Conservation (phyloP, 2,113 vertebrate species). For the Terrapene triunguis region DNA sequence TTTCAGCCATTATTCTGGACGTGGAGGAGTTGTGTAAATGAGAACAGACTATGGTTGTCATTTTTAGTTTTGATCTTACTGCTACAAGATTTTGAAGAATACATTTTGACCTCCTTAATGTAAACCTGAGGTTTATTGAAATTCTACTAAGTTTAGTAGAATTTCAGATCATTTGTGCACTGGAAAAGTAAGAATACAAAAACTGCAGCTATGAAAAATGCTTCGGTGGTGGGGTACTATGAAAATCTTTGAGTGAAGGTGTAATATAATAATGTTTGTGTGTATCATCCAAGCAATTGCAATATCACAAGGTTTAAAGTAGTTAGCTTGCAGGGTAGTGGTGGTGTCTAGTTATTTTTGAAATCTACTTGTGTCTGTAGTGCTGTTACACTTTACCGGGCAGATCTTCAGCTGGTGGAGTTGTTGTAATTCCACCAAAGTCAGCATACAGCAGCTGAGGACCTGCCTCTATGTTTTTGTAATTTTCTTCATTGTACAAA, state of each 20-base stretch:
- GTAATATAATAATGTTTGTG: neutral
- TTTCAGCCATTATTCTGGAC: fast-evolving
- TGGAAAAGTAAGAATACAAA: neutral
- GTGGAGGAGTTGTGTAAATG: fast-evolving
- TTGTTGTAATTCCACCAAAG: neutral
- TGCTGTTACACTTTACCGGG: neutral
- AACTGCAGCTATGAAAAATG: fast-evolving
- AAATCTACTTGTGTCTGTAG: neutral
- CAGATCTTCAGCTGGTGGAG: fast-evolving
- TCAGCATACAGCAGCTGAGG: fast-evolving
- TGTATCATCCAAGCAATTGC: neutral
- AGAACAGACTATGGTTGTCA: neutral
- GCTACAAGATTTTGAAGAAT: neutral
- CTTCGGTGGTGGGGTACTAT: neutral
- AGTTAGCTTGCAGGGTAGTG: neutral
- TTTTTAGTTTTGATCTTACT: neutral
- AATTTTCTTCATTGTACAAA: neutral
- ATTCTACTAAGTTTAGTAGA: neutral
- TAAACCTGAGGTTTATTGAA: neutral
- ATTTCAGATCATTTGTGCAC: neutral
- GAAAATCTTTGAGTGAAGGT: neutral
- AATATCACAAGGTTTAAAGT: fast-evolving
- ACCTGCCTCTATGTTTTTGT: neutral
- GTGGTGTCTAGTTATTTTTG: fast-evolving
- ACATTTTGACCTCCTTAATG: fast-evolving